A percentile compares a stretch with the other conserved stretches of the same genome.
These are phyloP conservation scores for Arion vulgaris DNA, from an alignment of 1,140 invertebrate genomes.

Conservation along the genomic window DNA sequence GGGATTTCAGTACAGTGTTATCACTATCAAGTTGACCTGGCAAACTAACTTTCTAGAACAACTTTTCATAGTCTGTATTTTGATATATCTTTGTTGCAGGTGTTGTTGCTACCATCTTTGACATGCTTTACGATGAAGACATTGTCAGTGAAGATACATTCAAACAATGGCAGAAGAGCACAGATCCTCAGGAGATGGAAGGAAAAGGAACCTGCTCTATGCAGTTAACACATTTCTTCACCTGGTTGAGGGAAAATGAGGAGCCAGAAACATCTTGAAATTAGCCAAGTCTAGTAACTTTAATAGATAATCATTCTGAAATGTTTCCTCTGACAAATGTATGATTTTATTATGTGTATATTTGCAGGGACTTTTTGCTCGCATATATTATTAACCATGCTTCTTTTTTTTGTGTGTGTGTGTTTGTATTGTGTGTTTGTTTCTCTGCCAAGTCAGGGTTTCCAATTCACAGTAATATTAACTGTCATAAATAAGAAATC, in stretches of 20 bases:
- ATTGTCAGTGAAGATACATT: slow-evolving; percentile 79
- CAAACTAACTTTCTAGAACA: no score
- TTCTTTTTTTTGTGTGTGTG: no score
- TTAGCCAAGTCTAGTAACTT: neutral
- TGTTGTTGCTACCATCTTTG: slow-evolving; percentile 75
- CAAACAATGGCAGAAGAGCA: slow-evolving; percentile 76
- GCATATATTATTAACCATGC: no score
- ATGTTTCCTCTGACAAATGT: neutral
- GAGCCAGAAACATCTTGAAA: slow-evolving; percentile 51
- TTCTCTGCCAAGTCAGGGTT: no score
- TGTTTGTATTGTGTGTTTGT: no score
- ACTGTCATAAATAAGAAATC: no score
- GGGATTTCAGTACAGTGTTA: no score
- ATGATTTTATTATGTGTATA: neutral
- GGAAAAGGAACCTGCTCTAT: slow-evolving; percentile 77
- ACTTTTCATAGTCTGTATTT: no score
- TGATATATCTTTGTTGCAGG: slow-evolving; percentile 70
- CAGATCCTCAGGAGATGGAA: slow-evolving; percentile 74
- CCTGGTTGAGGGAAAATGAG: slow-evolving; percentile 76
- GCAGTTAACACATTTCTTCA: slow-evolving; percentile 77
- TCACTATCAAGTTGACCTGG: no score
- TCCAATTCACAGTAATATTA: no score
- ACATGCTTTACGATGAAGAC: slow-evolving; percentile 76
- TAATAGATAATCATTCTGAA: neutral
- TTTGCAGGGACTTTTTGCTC: neutral